These are phyloP conservation scores for Andrena camellia DNA, from an alignment of 2,888 invertebrate genomes.

Conservation along the genomic window DNA sequence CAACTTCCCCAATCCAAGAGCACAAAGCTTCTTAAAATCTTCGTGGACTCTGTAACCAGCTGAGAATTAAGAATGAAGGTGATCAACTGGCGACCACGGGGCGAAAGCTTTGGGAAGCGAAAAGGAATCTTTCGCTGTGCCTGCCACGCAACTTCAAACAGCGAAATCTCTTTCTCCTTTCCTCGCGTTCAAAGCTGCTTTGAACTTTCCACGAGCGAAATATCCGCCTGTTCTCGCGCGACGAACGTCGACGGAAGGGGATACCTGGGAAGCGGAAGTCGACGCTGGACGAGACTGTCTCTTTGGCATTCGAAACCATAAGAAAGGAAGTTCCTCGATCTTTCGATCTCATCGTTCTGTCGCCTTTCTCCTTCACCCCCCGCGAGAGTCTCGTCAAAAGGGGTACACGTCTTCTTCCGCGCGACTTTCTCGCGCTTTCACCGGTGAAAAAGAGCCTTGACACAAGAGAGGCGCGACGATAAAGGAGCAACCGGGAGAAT, in stretches of 20 bases:
- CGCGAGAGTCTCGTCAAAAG: conserved; percentile 44
- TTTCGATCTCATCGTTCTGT: conserved; percentile 50
- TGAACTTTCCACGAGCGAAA: conserved; percentile 32
- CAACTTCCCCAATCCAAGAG: too few species aligned
- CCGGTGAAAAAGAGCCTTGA: conserved; percentile 30
- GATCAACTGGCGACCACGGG: conserved; percentile 8
- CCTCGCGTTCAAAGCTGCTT: conserved; percentile 32
- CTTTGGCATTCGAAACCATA: conserved; percentile 56
- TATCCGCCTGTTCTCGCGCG: conserved; percentile 24
- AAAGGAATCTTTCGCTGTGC: conserved; percentile 23
- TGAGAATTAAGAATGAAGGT: neutral
- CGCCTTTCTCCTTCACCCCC: neutral
- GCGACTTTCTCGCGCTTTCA: conserved; percentile 65
- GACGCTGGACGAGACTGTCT: conserved; percentile 36
- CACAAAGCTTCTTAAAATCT: neutral
- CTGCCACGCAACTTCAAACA: neutral
- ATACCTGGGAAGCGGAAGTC: conserved; percentile 40
- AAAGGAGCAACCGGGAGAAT: conserved; percentile 66
- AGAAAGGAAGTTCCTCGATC: conserved; percentile 63
- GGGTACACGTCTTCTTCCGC: conserved; percentile 53
- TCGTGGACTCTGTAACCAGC: neutral
- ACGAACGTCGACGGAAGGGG: neutral
- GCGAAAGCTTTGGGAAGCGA: conserved; percentile 18
- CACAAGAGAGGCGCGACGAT: conserved; percentile 49
- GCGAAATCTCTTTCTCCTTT: neutral